Percentiles rank a stretch among this genome's conserved stretches.
Conservation (phyloP, 1,140 invertebrate species). For the Nasonia giraulti region DNA sequence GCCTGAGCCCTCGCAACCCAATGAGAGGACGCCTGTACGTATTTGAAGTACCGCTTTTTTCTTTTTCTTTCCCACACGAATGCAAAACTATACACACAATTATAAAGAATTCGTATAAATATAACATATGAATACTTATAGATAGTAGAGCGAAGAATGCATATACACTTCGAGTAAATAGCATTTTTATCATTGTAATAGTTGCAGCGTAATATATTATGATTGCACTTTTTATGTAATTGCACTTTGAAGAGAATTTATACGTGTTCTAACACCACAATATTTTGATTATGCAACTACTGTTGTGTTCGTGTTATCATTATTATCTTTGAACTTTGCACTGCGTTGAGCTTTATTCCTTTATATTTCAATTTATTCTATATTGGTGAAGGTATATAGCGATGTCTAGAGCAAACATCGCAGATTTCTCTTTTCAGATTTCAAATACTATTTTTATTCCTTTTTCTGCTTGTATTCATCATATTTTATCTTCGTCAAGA, state of each 20-base stretch:
- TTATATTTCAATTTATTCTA: neutral
- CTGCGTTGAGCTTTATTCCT: neutral
- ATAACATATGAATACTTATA: neutral
- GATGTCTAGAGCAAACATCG: neutral
- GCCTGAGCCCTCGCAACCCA: conserved; percentile 57
- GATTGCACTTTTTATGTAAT: neutral
- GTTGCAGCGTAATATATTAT: neutral
- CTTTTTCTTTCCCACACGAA: conserved; percentile 23
- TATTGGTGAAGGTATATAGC: conserved; percentile 15
- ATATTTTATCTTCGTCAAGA: too few species aligned
- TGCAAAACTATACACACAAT: conserved; percentile 19
- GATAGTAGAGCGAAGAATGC: neutral
- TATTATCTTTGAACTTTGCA: neutral
- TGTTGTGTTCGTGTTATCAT: neutral
- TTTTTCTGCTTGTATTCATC: neutral
- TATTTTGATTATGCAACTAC: neutral
- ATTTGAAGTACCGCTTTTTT: conserved; percentile 55
- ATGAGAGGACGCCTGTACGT: conserved; percentile 73
- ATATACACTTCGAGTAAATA: neutral
- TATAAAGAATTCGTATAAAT: neutral
- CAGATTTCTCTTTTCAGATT: neutral
- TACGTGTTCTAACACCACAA: too few species aligned
- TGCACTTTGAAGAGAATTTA: too few species aligned
- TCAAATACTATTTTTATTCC: neutral
- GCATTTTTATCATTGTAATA: neutral